Evolutionary conservation across 2,113 vertebrate genomes (phyloP).

Genomic region (Mugil cephalus): DNA sequence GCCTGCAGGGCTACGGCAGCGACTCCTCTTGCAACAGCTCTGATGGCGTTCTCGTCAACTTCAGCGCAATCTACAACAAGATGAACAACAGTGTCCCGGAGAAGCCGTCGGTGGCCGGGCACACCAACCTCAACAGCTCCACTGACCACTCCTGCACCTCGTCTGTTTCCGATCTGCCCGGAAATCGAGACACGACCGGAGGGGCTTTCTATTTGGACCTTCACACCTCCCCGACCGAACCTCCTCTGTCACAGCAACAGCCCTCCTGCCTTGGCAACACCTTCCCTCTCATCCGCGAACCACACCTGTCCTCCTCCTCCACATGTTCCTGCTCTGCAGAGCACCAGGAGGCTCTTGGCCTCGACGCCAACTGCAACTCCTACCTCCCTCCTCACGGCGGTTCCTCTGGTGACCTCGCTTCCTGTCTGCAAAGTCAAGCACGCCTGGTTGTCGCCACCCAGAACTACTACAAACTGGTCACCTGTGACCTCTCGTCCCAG

Average conservation of each 20-base stretch:
- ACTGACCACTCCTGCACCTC: slow-evolving; percentile 87
- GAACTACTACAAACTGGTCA: slow-evolving; percentile 98
- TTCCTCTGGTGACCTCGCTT: slow-evolving; percentile 84
- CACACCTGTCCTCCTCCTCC: slow-evolving; percentile 84
- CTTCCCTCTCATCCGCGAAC: slow-evolving; percentile 81
- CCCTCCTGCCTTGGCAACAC: slow-evolving; percentile 67
- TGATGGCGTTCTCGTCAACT: slow-evolving; percentile 94
- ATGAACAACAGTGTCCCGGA: slow-evolving; percentile 86
- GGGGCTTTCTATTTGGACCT: slow-evolving; percentile 95
- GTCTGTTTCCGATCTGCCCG: slow-evolving; percentile 83
- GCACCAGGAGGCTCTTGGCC: slow-evolving; percentile 82
- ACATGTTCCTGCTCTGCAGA: slow-evolving; percentile 84
- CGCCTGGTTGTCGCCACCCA: slow-evolving; percentile 96
- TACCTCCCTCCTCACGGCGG: slow-evolving; percentile 84
- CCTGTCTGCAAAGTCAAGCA: slow-evolving; percentile 95
- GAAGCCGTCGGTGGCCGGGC: slow-evolving; percentile 69
- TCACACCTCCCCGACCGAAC: slow-evolving; percentile 91
- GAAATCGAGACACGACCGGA: slow-evolving; percentile 12
- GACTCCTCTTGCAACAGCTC: slow-evolving; percentile 98
- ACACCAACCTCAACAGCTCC: slow-evolving; percentile 90
- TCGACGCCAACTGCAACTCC: slow-evolving; percentile 97
- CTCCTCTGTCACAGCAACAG: slow-evolving; percentile 69
- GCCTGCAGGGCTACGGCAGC: slow-evolving; percentile 90
- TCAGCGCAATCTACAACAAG: slow-evolving; percentile 96
- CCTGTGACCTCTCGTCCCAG: slow-evolving; percentile 96